Evolutionary conservation across 1,140 invertebrate species (phyloP).

Genomic region (Papilio glaucus): DNA sequence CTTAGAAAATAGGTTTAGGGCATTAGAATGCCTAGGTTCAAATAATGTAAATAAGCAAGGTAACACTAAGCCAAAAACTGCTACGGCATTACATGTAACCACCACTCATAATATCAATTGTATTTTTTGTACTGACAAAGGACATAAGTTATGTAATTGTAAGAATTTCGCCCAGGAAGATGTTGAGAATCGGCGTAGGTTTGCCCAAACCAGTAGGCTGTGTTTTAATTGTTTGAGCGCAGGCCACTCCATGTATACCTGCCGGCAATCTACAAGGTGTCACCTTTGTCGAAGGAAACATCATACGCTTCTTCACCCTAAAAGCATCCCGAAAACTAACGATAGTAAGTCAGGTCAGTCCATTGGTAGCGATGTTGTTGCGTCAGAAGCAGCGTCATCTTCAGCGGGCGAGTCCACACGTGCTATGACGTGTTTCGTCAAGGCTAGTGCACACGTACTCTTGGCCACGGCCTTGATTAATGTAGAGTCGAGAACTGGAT

Average conservation of each 20-base stretch:
- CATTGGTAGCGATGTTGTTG: conserved; percentile 33
- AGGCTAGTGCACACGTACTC: conserved; percentile 42
- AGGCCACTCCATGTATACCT: conserved; percentile 44
- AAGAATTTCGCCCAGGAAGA: conserved; percentile 41
- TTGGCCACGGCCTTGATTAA: conserved; percentile 48
- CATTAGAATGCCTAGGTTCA: too few species aligned
- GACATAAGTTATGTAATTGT: conserved; percentile 48
- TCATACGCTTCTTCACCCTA: conserved; percentile 41
- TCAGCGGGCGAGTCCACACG: conserved; percentile 30
- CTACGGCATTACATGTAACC: conserved; percentile 25
- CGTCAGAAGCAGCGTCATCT: conserved; percentile 18
- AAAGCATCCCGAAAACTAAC: conserved; percentile 1
- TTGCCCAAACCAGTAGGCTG: conserved; percentile 41
- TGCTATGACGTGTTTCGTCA: conserved; percentile 37
- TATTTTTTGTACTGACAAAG: conserved; percentile 38
- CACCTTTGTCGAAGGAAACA: conserved; percentile 40
- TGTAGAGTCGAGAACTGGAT: conserved; percentile 33
- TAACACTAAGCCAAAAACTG: conserved; percentile 35
- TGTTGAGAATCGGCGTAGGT: conserved; percentile 38
- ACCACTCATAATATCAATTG: conserved; percentile 27
- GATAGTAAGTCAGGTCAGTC: conserved; percentile 13
- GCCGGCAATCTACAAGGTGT: conserved; percentile 39
- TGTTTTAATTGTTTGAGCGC: conserved; percentile 48
- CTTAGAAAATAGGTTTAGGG: too few species aligned
- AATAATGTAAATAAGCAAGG: conserved; percentile 28